phyloP scores from a whole-genome alignment of 2,113 vertebrate genomes.

The Tachycineta bicolor region DNA sequence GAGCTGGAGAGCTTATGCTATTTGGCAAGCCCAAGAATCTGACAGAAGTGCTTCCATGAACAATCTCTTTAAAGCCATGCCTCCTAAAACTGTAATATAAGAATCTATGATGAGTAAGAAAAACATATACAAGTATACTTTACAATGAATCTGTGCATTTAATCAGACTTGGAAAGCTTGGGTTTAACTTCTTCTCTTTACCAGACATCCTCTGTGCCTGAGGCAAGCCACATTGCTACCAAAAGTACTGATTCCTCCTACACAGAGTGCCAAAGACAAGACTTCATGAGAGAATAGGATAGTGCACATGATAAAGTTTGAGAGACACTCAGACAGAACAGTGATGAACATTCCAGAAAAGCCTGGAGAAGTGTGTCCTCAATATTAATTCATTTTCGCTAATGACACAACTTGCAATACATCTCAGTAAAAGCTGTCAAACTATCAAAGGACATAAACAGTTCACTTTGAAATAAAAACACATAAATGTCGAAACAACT shows the following conservation, averaged over 20 bases:
- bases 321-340: background rate
- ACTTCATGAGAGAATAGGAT: background rate
- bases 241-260: background rate
- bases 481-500: background rate
- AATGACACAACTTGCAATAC: background rate
- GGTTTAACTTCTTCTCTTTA: background rate
- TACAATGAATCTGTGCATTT: background rate
- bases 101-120: background rate
- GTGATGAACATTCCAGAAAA: background rate
- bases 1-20: background rate
- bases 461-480: slow-evolving; percentile 5
- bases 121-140: background rate
- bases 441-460: background rate
- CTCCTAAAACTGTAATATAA: background rate
- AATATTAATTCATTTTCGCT: slow-evolving; percentile 8
- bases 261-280: background rate
- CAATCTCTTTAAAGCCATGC: background rate
- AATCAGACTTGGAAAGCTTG: background rate
- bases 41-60: background rate
- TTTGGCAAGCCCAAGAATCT: background rate
- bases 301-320: background rate
- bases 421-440: background rate
- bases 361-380: background rate
- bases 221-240: background rate
- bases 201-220: background rate